phyloP scores from a whole-genome alignment of 2,888 invertebrate genomes.

The Uloborus plumipes region DNA sequence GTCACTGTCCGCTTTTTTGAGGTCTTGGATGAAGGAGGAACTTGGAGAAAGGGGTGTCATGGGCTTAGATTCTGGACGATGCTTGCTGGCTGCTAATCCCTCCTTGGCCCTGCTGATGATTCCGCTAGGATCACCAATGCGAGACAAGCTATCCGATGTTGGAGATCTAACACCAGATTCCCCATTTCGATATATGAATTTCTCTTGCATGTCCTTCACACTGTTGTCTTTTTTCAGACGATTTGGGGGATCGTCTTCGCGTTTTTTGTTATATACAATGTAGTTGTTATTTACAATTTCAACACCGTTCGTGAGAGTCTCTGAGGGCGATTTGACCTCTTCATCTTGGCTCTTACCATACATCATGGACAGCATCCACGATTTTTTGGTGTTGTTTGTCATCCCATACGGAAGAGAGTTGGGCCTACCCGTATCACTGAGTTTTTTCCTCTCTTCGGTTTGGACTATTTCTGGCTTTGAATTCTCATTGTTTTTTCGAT shows the following conservation, averaged over 20 bases:
- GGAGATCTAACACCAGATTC: conserved; percentile 30
- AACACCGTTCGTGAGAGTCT: conserved; percentile 6
- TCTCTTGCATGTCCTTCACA: conserved; percentile 58
- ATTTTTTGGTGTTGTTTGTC: conserved; percentile 70
- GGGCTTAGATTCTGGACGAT: conserved; percentile 32
- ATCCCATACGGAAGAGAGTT: conserved; percentile 56
- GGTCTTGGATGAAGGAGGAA: conserved; percentile 24
- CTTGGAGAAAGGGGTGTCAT: conserved; percentile 21
- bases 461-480: conserved; percentile 49
- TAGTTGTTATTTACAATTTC: conserved; percentile 54
- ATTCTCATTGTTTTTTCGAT: conserved; percentile 65
- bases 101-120: conserved; percentile 63
- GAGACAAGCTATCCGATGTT: conserved; percentile 29
- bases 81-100: conserved; percentile 49
- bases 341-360: conserved; percentile 69
- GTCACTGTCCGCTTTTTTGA: conserved; percentile 63
- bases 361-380: conserved; percentile 72
- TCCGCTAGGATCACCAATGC: conserved; percentile 46
- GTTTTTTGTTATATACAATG: conserved; percentile 18
- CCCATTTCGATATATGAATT: conserved; percentile 45
- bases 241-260: conserved; percentile 37
- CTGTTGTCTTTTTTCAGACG: conserved; percentile 38
- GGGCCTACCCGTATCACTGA: conserved; percentile 63
- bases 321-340: conserved; percentile 68
- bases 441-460: conserved; percentile 15